Conservation (phyloP, 2,113 vertebrate genomes). For the Solenodon paradoxus region DNA sequence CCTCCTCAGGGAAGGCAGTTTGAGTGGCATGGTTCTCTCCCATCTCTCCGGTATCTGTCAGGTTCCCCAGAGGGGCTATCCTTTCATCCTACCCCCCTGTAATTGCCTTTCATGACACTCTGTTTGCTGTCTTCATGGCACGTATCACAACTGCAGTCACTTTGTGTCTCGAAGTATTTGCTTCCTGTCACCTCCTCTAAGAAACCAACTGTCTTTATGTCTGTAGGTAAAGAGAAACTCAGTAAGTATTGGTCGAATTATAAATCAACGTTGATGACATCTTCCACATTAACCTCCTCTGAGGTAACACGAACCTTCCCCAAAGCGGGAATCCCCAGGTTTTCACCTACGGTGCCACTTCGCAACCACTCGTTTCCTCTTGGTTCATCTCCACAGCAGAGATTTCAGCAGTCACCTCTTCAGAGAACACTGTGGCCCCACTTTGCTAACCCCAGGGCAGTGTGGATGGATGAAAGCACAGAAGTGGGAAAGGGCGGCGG, state of each 20-base stretch:
- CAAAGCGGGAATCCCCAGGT: not conserved
- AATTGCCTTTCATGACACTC: not conserved
- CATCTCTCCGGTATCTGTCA: not conserved
- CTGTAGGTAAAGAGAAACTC: not conserved
- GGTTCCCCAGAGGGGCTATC: not conserved
- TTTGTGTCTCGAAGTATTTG: not conserved
- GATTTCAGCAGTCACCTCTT: not conserved
- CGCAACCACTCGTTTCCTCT: not conserved
- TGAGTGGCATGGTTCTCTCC: not conserved
- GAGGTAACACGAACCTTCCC: not conserved
- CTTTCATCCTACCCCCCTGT: not conserved
- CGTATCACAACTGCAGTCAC: not conserved
- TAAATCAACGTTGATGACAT: not conserved
- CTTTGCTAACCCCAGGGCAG: not conserved
- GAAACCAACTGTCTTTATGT: not conserved
- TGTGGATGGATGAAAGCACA: not conserved
- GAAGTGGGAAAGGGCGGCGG: not conserved
- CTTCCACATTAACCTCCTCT: not conserved
- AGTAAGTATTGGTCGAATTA: not conserved
- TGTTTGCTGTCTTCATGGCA: not conserved
- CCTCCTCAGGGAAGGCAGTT: not conserved
- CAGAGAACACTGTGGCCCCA: not conserved
- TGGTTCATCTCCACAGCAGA: not conserved
- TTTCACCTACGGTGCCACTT: not conserved
- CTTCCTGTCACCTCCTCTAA: not conserved